These are phyloP conservation scores for Paralichthys olivaceus DNA, from an alignment of 2,113 vertebrate species.

Conservation along the genomic window DNA sequence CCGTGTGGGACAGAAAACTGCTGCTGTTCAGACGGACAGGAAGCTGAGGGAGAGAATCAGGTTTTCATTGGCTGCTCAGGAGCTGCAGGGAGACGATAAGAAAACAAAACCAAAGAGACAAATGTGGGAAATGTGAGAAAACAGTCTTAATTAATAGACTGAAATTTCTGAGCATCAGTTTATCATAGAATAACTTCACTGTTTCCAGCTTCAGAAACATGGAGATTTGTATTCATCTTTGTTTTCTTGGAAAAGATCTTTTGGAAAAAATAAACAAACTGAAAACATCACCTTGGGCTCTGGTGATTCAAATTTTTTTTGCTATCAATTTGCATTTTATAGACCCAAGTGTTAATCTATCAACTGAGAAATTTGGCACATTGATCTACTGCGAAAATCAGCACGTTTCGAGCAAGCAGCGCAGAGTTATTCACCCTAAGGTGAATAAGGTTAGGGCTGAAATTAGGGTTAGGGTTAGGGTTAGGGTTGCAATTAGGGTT, in stretches of 20 bases:
- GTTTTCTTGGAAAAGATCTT: neutral
- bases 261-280: neutral
- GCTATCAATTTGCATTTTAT: neutral
- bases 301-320: neutral
- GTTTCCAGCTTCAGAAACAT: neutral
- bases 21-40: slow-evolving; percentile 85
- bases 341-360: neutral
- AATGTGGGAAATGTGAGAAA: neutral
- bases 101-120: neutral
- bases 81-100: neutral
- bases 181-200: neutral
- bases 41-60: neutral
- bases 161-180: neutral
- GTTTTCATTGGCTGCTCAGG: neutral
- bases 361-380: neutral
- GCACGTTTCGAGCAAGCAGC: too few species aligned
- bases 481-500: too few species aligned
- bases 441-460: too few species aligned
- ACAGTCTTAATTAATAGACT: neutral
- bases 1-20: slow-evolving; percentile 89
- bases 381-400: too few species aligned
- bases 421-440: too few species aligned
- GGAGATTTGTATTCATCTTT: neutral
- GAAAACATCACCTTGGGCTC: neutral
- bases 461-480: too few species aligned